A percentile compares a stretch with the other conserved stretches of the same genome.
phyloP scores from a whole-genome alignment of 2,797 vertebrate genomes.

The Melanotaenia trifasciata region DNA sequence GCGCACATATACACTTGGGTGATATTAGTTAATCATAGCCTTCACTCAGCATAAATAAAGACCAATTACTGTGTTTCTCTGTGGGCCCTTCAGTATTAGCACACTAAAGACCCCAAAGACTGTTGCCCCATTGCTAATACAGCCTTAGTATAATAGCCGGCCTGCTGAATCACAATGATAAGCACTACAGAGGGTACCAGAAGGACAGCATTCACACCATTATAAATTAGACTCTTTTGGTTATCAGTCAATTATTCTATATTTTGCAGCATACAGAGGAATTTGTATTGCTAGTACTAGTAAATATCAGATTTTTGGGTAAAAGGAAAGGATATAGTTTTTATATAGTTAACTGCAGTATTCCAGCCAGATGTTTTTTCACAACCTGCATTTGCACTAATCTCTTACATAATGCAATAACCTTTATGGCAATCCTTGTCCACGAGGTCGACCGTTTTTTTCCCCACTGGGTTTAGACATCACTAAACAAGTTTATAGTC shows the following conservation, averaged over 20 bases:
- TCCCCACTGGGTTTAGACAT: slow-evolving; percentile 19
- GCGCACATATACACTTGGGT: slow-evolving; percentile 71
- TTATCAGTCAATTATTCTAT: background rate
- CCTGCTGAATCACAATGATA: slow-evolving; percentile 71
- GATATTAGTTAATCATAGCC: slow-evolving; percentile 83
- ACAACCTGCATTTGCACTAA: slow-evolving; percentile 4
- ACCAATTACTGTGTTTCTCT: slow-evolving; percentile 79
- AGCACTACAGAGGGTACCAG: slow-evolving; percentile 57
- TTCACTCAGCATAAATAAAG: slow-evolving; percentile 84
- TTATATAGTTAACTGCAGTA: background rate
- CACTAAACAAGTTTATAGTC: slow-evolving; percentile 12
- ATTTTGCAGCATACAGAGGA: slow-evolving; percentile 8
- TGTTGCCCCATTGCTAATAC: slow-evolving; percentile 69
- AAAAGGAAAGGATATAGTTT: slow-evolving; percentile 9
- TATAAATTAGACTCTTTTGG: slow-evolving; percentile 1
- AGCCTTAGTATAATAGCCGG: slow-evolving; percentile 53
- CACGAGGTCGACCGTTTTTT: slow-evolving; percentile 21
- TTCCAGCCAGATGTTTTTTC: slow-evolving; percentile 9
- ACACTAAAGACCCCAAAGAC: slow-evolving; percentile 80
- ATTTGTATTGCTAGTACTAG: background rate
- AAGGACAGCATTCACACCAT: slow-evolving; percentile 53
- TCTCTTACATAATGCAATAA: slow-evolving; percentile 17
- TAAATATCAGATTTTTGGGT: slow-evolving; percentile 1
- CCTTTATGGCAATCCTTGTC: slow-evolving; percentile 21
- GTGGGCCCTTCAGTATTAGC: slow-evolving; percentile 74